Percentiles rank a stretch among this genome's conserved stretches.
These are phyloP conservation scores for Sturnira hondurensis DNA, from an alignment of 2,113 vertebrate genomes.

Conservation along the genomic window DNA sequence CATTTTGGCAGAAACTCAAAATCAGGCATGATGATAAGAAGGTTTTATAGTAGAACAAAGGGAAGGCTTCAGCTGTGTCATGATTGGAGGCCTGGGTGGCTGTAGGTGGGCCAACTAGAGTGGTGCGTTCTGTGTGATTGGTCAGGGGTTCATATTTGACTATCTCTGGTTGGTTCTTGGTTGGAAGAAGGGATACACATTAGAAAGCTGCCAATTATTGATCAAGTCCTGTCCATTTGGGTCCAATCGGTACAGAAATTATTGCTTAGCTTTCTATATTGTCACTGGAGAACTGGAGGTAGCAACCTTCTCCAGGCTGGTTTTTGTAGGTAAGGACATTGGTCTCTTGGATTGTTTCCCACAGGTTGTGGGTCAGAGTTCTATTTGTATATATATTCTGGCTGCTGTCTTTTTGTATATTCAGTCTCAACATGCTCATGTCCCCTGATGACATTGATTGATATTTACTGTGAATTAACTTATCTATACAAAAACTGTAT, in stretches of 20 bases:
- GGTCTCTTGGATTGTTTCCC: not conserved
- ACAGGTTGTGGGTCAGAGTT: not conserved
- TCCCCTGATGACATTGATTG: not conserved
- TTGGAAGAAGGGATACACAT: not conserved
- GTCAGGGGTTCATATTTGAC: not conserved
- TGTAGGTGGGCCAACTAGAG: not conserved
- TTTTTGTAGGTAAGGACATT: not conserved
- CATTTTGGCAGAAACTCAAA: not conserved
- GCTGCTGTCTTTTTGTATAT: not conserved
- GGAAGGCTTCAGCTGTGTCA: not conserved
- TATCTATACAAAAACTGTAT: not conserved
- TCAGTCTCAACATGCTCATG: not conserved
- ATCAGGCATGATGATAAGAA: not conserved
- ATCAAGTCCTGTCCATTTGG: not conserved
- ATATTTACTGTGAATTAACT: not conserved
- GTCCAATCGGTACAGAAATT: not conserved
- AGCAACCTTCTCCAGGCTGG: not conserved
- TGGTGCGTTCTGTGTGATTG: not conserved
- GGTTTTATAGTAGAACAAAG: not conserved
- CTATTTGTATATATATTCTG: not conserved
- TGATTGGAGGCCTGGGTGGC: not conserved
- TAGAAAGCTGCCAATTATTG: not conserved
- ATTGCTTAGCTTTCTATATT: not conserved
- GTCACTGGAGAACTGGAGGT: not conserved
- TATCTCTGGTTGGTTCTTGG: not conserved